Conservation (phyloP, 1,140 invertebrate genomes). For the fruit fly (Drosophila melanogaster) region Release_6_plus_ISO1_MT NT_033777.3:9528001-9528500, state of each 20-base stretch:
- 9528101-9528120: constrained; percentile 45
- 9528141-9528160: constrained; percentile 48
- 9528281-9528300: constrained; percentile 45
- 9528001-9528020: constrained; percentile 24
- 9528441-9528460: constrained; percentile 44
- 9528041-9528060: constrained; percentile 70
- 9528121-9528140: constrained; percentile 31
- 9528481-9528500: constrained; percentile 17
- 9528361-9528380: constrained; percentile 61
- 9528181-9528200: constrained; percentile 3
- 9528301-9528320: constrained; percentile 19
- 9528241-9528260: constrained; percentile 73
- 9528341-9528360: constrained; percentile 15
- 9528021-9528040: constrained; percentile 30
- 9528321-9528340: constrained; percentile 48
- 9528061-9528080: constrained; percentile 43
- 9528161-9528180: constrained; percentile 36
- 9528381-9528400: constrained; percentile 44
- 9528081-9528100: constrained; percentile 39
- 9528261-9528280: constrained; percentile 76
- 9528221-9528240: constrained; percentile 10
- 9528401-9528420: constrained; percentile 43
- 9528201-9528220: not conserved
- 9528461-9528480: constrained; percentile 25
- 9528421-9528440: constrained; percentile 53